These are phyloP conservation scores for Camponotus floridanus DNA, from an alignment of 1,140 invertebrate genomes.

Conservation along the genomic window DNA sequence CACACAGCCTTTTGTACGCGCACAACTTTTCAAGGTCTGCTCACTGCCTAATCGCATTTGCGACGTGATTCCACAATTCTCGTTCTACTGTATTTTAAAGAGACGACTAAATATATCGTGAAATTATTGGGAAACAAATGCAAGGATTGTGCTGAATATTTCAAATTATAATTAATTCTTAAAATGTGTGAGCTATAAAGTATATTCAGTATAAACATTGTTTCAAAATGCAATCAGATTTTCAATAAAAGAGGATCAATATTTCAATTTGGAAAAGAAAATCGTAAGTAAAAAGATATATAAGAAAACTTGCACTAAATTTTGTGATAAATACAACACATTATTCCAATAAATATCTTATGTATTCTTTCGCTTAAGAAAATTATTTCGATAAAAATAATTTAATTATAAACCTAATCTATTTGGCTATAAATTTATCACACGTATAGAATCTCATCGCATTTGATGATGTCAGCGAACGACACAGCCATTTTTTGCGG, in stretches of 20 bases:
- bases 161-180: neutral
- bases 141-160: slow-evolving; percentile 3
- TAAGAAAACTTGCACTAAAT: neutral
- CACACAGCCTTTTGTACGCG: slow-evolving; percentile 70
- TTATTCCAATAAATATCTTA: neutral
- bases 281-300: neutral
- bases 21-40: slow-evolving; percentile 49
- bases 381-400: slow-evolving; percentile 14
- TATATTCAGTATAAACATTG: slow-evolving; percentile 2
- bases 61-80: slow-evolving; percentile 59
- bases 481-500: slow-evolving; percentile 47
- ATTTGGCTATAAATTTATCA: slow-evolving; percentile 16
- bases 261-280: neutral
- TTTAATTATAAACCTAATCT: slow-evolving; percentile 3
- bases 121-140: slow-evolving; percentile 23
- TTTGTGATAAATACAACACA: neutral
- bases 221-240: slow-evolving; percentile 1
- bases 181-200: neutral
- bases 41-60: slow-evolving; percentile 31
- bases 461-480: slow-evolving; percentile 21
- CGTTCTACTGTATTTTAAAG: neutral
- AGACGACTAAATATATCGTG: neutral
- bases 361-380: neutral
- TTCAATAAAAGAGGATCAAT: slow-evolving; percentile 7
- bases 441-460: slow-evolving; percentile 35